phyloP scores from a whole-genome alignment of 2,797 vertebrate species.

The Sardinella longiceps region DNA sequence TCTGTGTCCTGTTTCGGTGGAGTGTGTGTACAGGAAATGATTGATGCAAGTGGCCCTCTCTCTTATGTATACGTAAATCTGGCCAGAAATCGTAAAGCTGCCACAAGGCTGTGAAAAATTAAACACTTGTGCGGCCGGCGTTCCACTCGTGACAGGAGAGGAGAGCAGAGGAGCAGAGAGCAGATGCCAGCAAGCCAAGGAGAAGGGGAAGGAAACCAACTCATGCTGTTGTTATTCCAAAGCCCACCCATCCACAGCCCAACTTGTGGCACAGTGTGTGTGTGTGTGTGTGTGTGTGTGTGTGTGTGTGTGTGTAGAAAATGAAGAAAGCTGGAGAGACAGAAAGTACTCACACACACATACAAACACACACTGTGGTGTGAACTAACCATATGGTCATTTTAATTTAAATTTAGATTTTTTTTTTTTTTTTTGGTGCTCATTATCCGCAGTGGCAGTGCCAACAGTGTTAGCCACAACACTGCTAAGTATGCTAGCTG shows the following conservation, averaged over 20 bases:
- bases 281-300: too few species aligned
- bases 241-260: not conserved
- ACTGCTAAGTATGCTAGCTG: not conserved
- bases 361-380: not conserved
- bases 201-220: not conserved
- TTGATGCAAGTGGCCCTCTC: slow-evolving; percentile 19
- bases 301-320: not conserved
- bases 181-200: not conserved
- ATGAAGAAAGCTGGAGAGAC: not conserved
- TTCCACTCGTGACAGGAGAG: not conserved
- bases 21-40: not conserved
- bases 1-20: too few species aligned
- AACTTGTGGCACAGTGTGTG: not conserved
- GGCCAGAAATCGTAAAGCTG: slow-evolving; percentile 21
- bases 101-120: slow-evolving; percentile 13
- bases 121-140: not conserved
- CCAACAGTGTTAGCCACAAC: not conserved
- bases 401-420: not conserved
- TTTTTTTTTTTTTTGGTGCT: not conserved
- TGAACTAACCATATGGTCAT: slow-evolving; percentile 9
- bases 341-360: too few species aligned
- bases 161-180: not conserved
- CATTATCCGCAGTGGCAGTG: not conserved
- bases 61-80: slow-evolving; percentile 12
- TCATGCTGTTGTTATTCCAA: not conserved